A percentile compares a stretch with the other conserved stretches of the same genome.
Evolutionary conservation across 1,140 invertebrate genomes (phyloP).

Genomic region (Euwallacea similis): DNA sequence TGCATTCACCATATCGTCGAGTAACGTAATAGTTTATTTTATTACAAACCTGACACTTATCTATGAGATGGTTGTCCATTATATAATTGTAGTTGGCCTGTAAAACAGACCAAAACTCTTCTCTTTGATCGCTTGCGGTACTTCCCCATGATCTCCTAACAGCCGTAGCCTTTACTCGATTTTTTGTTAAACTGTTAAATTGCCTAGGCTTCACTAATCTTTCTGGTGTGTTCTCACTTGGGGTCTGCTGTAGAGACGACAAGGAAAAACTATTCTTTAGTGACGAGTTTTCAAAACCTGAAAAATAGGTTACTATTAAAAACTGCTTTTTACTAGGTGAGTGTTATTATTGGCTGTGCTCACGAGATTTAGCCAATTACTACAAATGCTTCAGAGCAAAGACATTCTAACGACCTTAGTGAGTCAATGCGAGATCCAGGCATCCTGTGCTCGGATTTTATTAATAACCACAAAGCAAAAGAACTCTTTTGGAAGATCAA

Average conservation of each 20-base stretch:
- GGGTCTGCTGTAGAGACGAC: constrained; percentile 58
- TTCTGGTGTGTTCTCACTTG: constrained; percentile 53
- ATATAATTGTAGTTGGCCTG: constrained; percentile 89
- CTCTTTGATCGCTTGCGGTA: constrained; percentile 64
- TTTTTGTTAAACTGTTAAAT: constrained; percentile 71
- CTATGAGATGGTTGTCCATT: constrained; percentile 91
- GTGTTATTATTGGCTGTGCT: neutral
- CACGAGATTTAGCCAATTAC: constrained; percentile 1
- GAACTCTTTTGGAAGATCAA: constrained; percentile 28
- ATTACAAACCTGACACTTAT: constrained; percentile 74
- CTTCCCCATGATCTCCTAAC: constrained; percentile 69
- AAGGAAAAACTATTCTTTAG: constrained; percentile 63
- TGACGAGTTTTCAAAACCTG: constrained; percentile 61
- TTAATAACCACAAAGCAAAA: constrained; percentile 34
- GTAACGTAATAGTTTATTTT: neutral
- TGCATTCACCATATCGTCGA: neutral
- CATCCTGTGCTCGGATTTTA: constrained; percentile 27
- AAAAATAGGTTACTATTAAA: constrained; percentile 15
- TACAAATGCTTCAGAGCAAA: neutral
- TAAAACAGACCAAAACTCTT: constrained; percentile 88
- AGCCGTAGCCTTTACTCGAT: constrained; percentile 52
- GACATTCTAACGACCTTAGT: constrained; percentile 1
- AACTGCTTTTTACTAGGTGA: neutral
- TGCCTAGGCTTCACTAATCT: constrained; percentile 60
- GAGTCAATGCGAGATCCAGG: constrained; percentile 5